Percentiles rank a stretch among this genome's conserved stretches.
Conservation (phyloP, 2,888 invertebrate species). For the Liodrosophila aerea region DNA sequence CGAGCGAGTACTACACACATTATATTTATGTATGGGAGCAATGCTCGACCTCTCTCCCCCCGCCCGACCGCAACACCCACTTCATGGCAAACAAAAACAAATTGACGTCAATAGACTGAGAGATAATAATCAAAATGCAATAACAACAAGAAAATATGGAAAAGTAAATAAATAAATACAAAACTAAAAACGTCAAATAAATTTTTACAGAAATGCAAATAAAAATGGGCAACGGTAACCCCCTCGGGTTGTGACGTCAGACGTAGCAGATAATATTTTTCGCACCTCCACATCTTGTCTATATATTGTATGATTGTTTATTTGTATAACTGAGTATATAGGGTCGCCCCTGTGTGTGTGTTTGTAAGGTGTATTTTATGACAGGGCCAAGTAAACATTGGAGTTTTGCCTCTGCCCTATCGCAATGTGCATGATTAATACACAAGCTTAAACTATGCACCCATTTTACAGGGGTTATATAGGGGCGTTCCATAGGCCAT, state of each 20-base stretch:
- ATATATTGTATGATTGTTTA: neutral
- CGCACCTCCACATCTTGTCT: slow-evolving; percentile 26
- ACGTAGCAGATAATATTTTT: slow-evolving; percentile 25
- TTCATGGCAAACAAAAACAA: slow-evolving; percentile 49
- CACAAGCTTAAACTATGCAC: neutral
- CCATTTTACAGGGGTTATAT: slow-evolving; percentile 3
- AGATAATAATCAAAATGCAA: slow-evolving; percentile 67
- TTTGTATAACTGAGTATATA: slow-evolving; percentile 1
- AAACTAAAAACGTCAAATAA: slow-evolving; percentile 56
- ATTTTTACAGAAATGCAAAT: slow-evolving; percentile 60
- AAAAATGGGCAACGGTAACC: slow-evolving; percentile 5
- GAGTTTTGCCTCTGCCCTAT: slow-evolving; percentile 13
- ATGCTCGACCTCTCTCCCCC: slow-evolving; percentile 29
- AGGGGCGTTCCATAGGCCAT: slow-evolving; percentile 30
- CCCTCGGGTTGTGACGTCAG: slow-evolving; percentile 43
- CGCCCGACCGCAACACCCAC: slow-evolving; percentile 9
- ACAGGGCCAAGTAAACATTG: slow-evolving; percentile 17
- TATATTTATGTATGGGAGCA: slow-evolving; percentile 36
- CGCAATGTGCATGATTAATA: slow-evolving; percentile 17
- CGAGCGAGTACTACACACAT: slow-evolving; percentile 16
- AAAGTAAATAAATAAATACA: slow-evolving; percentile 32
- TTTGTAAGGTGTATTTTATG: slow-evolving; percentile 46
- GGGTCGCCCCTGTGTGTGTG: slow-evolving; percentile 4
- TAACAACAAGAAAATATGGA: slow-evolving; percentile 25
- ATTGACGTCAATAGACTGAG: slow-evolving; percentile 67